A percentile compares a stretch with the other conserved stretches of the same genome.
phyloP scores from a whole-genome alignment of 30 jellyfish, hydroid and myxozoan genomes.

The Clytia hemisphaerica region DNA sequence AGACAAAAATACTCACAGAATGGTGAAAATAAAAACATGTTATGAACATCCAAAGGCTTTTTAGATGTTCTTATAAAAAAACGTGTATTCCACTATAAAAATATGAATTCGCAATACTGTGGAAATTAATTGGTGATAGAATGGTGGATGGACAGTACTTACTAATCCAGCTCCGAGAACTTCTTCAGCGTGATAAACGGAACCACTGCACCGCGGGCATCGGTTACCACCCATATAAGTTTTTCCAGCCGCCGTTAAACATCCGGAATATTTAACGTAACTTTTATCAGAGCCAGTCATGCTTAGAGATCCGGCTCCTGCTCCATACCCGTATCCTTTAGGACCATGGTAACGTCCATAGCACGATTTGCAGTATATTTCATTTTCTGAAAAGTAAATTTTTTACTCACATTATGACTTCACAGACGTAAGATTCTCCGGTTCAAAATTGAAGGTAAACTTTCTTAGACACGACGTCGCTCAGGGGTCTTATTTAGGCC shows the following conservation, averaged over 20 bases:
- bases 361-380: constrained; percentile 82
- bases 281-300: constrained; percentile 70
- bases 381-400: constrained; percentile 16
- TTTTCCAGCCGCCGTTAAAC: constrained; percentile 32
- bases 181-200: constrained; percentile 87
- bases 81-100: too few relatives aligned
- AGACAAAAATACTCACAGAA: neutral
- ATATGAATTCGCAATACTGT: too few relatives aligned
- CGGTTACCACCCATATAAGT: constrained; percentile 65
- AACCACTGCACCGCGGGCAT: constrained; percentile 80
- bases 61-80: too few relatives aligned
- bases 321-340: constrained; percentile 96
- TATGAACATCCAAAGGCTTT: too few relatives aligned
- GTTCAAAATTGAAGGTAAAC: too few relatives aligned
- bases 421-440: neutral
- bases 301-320: constrained; percentile 95
- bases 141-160: neutral
- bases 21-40: too few relatives aligned
- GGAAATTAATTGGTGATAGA: neutral
- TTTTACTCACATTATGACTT: neutral
- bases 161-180: constrained; percentile 72
- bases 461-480: neutral
- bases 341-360: constrained; percentile 89
- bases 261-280: constrained; percentile 28
- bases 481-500: too few relatives aligned